Evolutionary conservation across 2,888 invertebrate species (phyloP).

Genomic region (Dichetophora obliterata): DNA sequence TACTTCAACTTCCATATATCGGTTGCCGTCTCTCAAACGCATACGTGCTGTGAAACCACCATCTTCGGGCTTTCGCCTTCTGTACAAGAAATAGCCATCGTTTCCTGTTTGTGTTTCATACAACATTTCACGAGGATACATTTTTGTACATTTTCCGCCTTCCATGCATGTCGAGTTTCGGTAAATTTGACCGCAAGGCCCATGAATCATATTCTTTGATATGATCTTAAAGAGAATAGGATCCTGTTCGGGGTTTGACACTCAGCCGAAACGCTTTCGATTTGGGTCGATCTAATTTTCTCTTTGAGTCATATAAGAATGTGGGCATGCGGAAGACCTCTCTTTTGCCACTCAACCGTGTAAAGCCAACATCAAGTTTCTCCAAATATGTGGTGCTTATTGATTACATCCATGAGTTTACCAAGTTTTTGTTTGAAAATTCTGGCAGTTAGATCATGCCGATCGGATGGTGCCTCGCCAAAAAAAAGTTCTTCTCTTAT

Average conservation of each 20-base stretch:
- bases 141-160: slow-evolving; percentile 43
- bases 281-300: slow-evolving; percentile 54
- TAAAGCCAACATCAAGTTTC: slow-evolving; percentile 50
- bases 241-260: slow-evolving; percentile 44
- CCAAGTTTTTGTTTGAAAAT: slow-evolving; percentile 32
- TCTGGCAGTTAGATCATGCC: slow-evolving; percentile 40
- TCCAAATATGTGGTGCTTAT: slow-evolving; percentile 34
- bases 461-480: slow-evolving; percentile 36
- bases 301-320: slow-evolving; percentile 57
- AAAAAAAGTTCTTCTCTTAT: background rate
- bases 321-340: slow-evolving; percentile 58
- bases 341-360: slow-evolving; percentile 58
- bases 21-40: slow-evolving; percentile 35
- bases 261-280: slow-evolving; percentile 51
- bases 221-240: slow-evolving; percentile 37
- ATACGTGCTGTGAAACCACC: slow-evolving; percentile 23
- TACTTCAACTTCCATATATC: too few relatives aligned
- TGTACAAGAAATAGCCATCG: slow-evolving; percentile 63
- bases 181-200: slow-evolving; percentile 41
- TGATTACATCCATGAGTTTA: slow-evolving; percentile 47
- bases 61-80: slow-evolving; percentile 39
- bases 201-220: slow-evolving; percentile 40
- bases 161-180: slow-evolving; percentile 40
- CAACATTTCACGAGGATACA: slow-evolving; percentile 36
- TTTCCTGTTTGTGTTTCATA: slow-evolving; percentile 43